A percentile compares a stretch with the other conserved stretches of the same genome.
phyloP scores from a whole-genome alignment of 2,888 invertebrate species.

The Pediacus dermestoides region DNA sequence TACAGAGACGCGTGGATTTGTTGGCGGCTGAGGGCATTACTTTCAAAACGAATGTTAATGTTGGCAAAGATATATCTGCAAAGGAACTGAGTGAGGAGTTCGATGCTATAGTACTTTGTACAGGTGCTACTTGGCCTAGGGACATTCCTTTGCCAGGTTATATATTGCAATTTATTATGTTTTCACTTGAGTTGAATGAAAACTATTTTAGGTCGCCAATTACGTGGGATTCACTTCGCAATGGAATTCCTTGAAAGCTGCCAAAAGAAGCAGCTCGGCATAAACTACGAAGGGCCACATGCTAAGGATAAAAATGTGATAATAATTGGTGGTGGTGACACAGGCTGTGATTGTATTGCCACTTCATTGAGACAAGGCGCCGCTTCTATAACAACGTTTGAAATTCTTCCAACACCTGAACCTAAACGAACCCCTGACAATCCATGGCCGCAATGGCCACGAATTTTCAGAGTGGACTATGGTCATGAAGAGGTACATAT shows the following conservation, averaged over 20 bases:
- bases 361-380: slow-evolving; percentile 95
- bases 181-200: slow-evolving; percentile 97
- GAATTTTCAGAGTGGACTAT: slow-evolving; percentile 94
- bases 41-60: slow-evolving; percentile 86
- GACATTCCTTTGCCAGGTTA: slow-evolving; percentile 81
- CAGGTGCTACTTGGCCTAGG: slow-evolving; percentile 95
- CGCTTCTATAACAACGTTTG: slow-evolving; percentile 86
- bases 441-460: slow-evolving; percentile 99
- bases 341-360: slow-evolving; percentile 96
- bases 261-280: slow-evolving; percentile 91
- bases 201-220: slow-evolving; percentile 70
- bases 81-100: slow-evolving; percentile 63
- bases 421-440: slow-evolving; percentile 77
- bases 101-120: slow-evolving; percentile 85
- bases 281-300: slow-evolving; percentile 55
- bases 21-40: slow-evolving; percentile 79
- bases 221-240: slow-evolving; percentile 94
- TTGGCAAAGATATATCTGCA: slow-evolving; percentile 87
- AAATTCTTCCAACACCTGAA: slow-evolving; percentile 93
- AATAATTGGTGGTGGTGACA: slow-evolving; percentile 84
- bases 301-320: slow-evolving; percentile 94
- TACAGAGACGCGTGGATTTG: slow-evolving; percentile 82
- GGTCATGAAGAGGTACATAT: slow-evolving; percentile 86
- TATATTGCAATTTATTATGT: slow-evolving; percentile 89
- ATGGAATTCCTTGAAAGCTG: slow-evolving; percentile 96